Conservation (phyloP, 92 coral and sea anemone genomes). For the Chrysogorgia sp. region DNA sequence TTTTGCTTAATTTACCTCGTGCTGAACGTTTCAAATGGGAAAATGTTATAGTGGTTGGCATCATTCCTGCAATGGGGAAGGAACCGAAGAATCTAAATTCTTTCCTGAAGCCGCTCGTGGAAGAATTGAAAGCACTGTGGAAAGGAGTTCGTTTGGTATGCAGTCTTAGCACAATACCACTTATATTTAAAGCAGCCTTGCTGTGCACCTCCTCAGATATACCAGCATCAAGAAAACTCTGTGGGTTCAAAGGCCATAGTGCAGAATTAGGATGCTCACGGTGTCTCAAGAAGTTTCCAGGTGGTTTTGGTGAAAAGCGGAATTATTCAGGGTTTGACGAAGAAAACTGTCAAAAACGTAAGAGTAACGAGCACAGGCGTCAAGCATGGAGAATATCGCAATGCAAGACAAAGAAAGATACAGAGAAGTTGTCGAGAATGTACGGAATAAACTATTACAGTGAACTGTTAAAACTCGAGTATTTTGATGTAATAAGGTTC, state of each 20-base stretch:
- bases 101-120: constrained; percentile 48
- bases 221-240: constrained; percentile 55
- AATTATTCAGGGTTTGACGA: constrained; percentile 64
- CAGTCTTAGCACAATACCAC: constrained; percentile 37
- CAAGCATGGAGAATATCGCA: constrained; percentile 14
- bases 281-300: constrained; percentile 59
- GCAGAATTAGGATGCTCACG: constrained; percentile 60
- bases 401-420: constrained; percentile 30
- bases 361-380: constrained; percentile 26
- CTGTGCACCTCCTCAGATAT: constrained; percentile 56
- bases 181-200: constrained; percentile 57
- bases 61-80: constrained; percentile 54
- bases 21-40: constrained; percentile 52
- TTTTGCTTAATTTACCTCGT: too few relatives aligned
- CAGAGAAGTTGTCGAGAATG: neutral
- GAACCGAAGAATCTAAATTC: constrained; percentile 54
- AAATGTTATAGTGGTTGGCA: constrained; percentile 59
- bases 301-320: constrained; percentile 56
- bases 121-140: constrained; percentile 56
- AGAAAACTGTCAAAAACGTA: constrained; percentile 42
- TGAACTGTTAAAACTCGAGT: neutral
- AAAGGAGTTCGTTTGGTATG: constrained; percentile 35
- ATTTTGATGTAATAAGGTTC: constrained; percentile 1
- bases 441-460: neutral
- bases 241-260: constrained; percentile 58